Evolutionary conservation across 2,113 vertebrate species (phyloP), one percentile per base, ranked within the genome.

Genomic region (Oncorhynchus masou): DNA sequence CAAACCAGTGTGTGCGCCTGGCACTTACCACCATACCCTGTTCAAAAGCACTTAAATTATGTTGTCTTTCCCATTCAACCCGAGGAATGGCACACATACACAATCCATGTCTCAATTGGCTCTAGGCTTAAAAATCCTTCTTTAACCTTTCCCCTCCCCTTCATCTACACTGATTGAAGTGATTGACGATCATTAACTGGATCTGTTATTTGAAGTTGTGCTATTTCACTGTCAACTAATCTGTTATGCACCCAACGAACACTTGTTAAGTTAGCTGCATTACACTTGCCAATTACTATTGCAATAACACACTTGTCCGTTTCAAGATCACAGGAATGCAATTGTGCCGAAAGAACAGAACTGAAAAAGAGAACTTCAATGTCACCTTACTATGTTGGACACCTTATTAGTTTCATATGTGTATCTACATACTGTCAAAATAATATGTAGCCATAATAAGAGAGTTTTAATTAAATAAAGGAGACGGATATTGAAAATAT

Each of bases 401-500:
- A 2, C 16, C 5, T 6, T 22, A 62, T 22, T 62, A 22, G n/a
- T 62, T 62, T 24, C 5, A 24, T 62, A 62, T 62, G 59, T 62
- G 11, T 22, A 22, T n/a, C 1, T 22, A 62, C n/a, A n/a, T 24
- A 9, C 59, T 22, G 5, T 62, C 59, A 62, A 24, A 11, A 62
- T 62, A 24, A 62, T 16, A 62, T 24, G 19, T 24, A 11, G 29
- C 68, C 27, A 68, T 57, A 19, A 69, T 59, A 49, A 29, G 34
- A 70, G 25, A 29, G 13, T 24, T 71, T 74, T 70, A 64, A 74
- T 77, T 70, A 74, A 68, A 81, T 60, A 29, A 25, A 62, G 34
- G 31, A 64, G 25, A 20, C 31, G 27, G 65, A 74, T 81, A 74
- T 77, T 77, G 67, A 71, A 74, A 76, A 74, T 68, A 73, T 60